Conservation (phyloP, 2,797 vertebrate genomes). For the Acipenser transmontanus region DNA sequence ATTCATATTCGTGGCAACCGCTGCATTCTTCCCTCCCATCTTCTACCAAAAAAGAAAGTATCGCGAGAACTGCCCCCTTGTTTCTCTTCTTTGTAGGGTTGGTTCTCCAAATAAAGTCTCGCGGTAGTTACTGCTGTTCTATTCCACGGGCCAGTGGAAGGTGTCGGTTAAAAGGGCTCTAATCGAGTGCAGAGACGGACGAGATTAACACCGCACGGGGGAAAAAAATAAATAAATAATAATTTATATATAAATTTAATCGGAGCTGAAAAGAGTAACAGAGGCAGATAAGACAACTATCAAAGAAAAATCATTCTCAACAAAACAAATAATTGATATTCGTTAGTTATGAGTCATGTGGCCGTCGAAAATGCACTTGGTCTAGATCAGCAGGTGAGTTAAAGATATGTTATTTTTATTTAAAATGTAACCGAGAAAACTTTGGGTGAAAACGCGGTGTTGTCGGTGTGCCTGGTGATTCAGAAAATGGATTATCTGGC, state of each 20-base stretch:
- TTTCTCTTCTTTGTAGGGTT: constrained; percentile 3
- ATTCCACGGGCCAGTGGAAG: constrained; percentile 49
- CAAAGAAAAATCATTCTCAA: constrained; percentile 64
- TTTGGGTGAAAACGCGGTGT: not conserved
- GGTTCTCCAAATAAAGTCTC: constrained; percentile 46
- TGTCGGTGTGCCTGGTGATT: constrained; percentile 2
- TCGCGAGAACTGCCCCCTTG: constrained; percentile 43
- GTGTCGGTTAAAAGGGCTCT: constrained; percentile 32
- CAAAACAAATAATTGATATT: constrained; percentile 66
- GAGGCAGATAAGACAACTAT: constrained; percentile 51
- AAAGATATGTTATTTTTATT: not conserved
- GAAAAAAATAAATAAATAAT: constrained; percentile 1
- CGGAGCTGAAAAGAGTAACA: not conserved
- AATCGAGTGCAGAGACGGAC: constrained; percentile 19
- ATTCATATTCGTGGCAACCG: too few species aligned
- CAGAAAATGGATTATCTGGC: constrained; percentile 8
- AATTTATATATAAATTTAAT: too few species aligned
- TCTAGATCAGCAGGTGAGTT: constrained; percentile 97
- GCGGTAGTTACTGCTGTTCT: constrained; percentile 46
- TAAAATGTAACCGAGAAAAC: too few species aligned
- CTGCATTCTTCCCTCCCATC: too few species aligned
- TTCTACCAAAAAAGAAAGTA: constrained; percentile 3
- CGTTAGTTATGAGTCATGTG: constrained; percentile 99
- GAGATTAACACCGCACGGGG: constrained; percentile 6
- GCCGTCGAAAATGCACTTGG: constrained; percentile 94